Base-by-base conservation (phyloP, 1,140 invertebrate species). In the Paraescarpia echinospica region DNA sequence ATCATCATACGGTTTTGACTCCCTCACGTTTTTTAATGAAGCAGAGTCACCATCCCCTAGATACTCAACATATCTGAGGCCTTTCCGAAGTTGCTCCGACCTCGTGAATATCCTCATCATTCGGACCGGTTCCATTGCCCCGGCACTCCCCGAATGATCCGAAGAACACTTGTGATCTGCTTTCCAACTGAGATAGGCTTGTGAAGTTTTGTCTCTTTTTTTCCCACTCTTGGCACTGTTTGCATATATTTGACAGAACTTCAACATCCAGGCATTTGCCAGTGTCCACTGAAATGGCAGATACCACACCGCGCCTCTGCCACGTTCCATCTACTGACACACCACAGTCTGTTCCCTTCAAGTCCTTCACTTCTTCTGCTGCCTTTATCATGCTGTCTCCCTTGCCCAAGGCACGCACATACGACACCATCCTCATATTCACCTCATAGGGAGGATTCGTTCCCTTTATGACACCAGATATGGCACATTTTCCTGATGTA, bases 11-110 rank as follows among this genome's bases (percentile, higher is more conserved):
- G 91, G 91, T 59, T 59, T 51, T 18, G 34, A 35, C 33, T 92
- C 48, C 35, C 91, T 48, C 34, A 89, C 35, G 2, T 34, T 34
- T 41, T 59, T 89, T 12, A 92, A 92, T 14, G 34, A 92, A 31
- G 91, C 35, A 41, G 35, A 92, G n/a, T 92, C 91, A 34, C 91
- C 91, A 92, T 92, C 91, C 33, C 35, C 91, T 48, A 92, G 91
- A n/a, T 41, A 92, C 41, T 89, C 91, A 35, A 59, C 51, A 51
- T 92, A 88, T 92, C 34, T 35, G 33, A 92, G 51, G 9, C 48
- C 48, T 77, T 77, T 77, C 35, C n/a, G 91, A 59, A 35, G 34
- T 34, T 41, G 34, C 48, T 92, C 91, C 22, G 41, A 92, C 34
- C 91, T 34, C 14, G 48, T 27, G 1, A 31, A 35, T 51, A 92